Base-by-base conservation (phyloP, 53 echinoderm and acorn worm genomes). In the Antedon mediterranea region DNA sequence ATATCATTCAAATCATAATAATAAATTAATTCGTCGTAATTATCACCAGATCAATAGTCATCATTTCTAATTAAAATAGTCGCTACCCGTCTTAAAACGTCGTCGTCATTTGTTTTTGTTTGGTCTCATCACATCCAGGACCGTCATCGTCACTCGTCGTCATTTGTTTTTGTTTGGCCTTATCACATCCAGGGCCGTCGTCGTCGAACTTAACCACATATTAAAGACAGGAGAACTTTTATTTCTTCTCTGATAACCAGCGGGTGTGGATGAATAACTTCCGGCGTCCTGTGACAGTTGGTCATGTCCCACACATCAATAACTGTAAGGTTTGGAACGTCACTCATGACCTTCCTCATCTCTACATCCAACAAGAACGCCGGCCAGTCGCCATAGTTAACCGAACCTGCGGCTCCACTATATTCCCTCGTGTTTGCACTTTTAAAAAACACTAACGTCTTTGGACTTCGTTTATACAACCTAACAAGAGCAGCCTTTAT, bases 241-340 rank as follows among this genome's bases (percentile, higher is more conserved):
- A 88, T 73, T 43, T 86, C 84, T 33, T 79, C 76, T 31, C 73
- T 32, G 29, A 91, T 75, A 13, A 91, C 74, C 0, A 30, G 14
- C 30, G 30, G 43, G 20, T 30, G 42, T 0, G 91, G 91, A 75
- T 91, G 91, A 33, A 89, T 73, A 3, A 42, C 34, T 76, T 89
- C 86, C 20, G 11, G 28, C 3, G 82, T 73, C 20, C 71, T 78
- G 32, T 81, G 83, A 14, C 84, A 79, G 0, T 76, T 33, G 0
- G 88, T 84, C 88, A 88, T 91, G 43, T 83, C 83, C 91, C 91
- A 91, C 4, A 81, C 88, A 33, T 91, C 88, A 34, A 91, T 82
- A 29, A 88, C 79, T n/a, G 81, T 85, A 34, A 91, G 79, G 4
- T 76, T 73, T 30, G 79, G 74, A 26, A 88, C 79, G 13, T 32